phyloP scores from a whole-genome alignment of 2,113 vertebrate genomes.

The Alligator mississippiensis region DNA sequence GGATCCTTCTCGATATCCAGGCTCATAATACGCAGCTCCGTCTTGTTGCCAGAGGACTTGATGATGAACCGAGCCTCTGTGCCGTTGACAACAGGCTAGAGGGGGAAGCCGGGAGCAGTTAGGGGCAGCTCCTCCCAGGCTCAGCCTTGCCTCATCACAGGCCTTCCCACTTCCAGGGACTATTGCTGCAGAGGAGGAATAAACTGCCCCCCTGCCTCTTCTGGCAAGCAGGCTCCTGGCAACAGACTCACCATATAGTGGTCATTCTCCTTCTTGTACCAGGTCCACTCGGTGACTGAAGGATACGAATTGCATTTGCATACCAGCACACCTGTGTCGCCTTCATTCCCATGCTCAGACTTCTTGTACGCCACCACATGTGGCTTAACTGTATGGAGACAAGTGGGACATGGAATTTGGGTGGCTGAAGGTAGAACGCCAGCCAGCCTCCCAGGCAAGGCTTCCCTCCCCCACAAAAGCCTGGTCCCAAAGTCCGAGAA shows the following conservation, averaged over 20 bases:
- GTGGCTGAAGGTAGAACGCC: no score
- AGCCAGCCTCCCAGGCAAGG: neutral
- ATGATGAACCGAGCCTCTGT: constrained; percentile 78
- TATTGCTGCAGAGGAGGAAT: neutral
- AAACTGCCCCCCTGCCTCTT: neutral
- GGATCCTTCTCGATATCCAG: constrained; percentile 81
- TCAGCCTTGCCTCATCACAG: rapidly evolving
- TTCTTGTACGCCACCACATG: constrained; percentile 83
- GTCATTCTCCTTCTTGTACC: constrained; percentile 53
- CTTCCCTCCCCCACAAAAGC: neutral
- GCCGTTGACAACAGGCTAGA: constrained; percentile 77
- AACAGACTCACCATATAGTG: no score
- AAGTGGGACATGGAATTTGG: neutral
- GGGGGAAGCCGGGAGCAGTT: neutral
- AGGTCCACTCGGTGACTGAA: constrained; percentile 48
- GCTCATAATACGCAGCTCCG: constrained; percentile 77
- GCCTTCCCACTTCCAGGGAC: neutral
- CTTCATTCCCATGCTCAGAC: constrained; percentile 88
- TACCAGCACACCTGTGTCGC: constrained; percentile 78
- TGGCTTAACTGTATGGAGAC: constrained; percentile 73
- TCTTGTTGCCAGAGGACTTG: constrained; percentile 75
- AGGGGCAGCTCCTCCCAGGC: rapidly evolving
- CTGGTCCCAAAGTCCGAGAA: neutral
- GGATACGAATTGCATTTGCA: constrained; percentile 86
- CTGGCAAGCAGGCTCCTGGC: neutral